Conservation (phyloP, 2,888 invertebrate genomes). For the Mesorhabditis sp. region DNA sequence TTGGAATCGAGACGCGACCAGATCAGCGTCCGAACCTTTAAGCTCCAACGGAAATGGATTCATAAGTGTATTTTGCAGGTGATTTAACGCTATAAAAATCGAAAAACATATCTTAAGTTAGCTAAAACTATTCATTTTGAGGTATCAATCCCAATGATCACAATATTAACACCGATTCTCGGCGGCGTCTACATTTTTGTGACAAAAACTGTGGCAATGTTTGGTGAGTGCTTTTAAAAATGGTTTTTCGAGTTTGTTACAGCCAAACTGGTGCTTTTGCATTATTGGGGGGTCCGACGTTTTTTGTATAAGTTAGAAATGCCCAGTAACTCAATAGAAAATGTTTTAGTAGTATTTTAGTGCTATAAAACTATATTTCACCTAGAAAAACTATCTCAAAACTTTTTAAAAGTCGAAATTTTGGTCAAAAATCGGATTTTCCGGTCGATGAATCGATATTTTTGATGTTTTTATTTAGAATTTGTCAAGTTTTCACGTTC, state of each 20-base stretch:
- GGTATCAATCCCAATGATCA: conserved; percentile 5
- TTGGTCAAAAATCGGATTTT: too few relatives aligned
- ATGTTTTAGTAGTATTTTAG: too few relatives aligned
- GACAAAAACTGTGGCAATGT: not conserved
- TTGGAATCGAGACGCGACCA: not conserved
- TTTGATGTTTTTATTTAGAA: too few relatives aligned
- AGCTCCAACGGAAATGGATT: not conserved
- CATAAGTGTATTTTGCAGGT: conserved; percentile 6
- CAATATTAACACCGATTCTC: not conserved
- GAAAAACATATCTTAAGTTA: not conserved
- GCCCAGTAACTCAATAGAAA: too few relatives aligned
- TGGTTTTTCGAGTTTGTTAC: not conserved
- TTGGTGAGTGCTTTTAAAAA: not conserved
- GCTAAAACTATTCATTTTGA: not conserved
- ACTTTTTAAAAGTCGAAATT: too few relatives aligned
- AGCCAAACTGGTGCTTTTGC: too few relatives aligned
- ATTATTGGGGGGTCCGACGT: too few relatives aligned
- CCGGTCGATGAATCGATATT: too few relatives aligned
- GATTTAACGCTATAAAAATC: not conserved
- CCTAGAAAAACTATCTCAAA: too few relatives aligned
- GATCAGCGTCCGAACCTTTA: not conserved
- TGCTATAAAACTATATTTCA: too few relatives aligned
- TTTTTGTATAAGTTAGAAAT: too few relatives aligned
- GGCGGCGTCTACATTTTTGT: not conserved
- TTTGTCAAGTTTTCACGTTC: too few relatives aligned